phyloP scores from a whole-genome alignment of 2,888 invertebrate genomes.

The Coleophora deauratella region DNA sequence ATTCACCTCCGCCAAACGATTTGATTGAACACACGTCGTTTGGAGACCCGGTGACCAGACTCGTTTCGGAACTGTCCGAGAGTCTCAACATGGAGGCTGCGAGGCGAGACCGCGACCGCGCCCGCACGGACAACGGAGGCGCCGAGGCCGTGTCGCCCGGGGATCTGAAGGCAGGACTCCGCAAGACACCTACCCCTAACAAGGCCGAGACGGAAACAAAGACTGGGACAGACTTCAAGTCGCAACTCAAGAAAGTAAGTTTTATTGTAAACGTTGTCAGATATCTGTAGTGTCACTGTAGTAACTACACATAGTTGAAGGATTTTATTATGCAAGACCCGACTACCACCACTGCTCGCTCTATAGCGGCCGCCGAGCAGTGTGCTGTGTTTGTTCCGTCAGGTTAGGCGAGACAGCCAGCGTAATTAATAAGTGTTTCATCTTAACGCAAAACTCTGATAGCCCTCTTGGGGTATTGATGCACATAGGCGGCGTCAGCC shows the following conservation, averaged over 20 bases:
- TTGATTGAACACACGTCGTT: conserved; percentile 20
- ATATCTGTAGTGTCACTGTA: too few species aligned
- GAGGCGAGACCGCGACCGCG: conserved; percentile 37
- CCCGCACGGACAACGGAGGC: conserved; percentile 15
- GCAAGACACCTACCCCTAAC: conserved; percentile 48
- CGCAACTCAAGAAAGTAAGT: conserved; percentile 77
- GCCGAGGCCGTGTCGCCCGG: conserved; percentile 44
- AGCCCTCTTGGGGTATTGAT: too few species aligned
- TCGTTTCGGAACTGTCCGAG: conserved; percentile 89
- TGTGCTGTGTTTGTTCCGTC: too few species aligned
- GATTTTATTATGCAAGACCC: too few species aligned
- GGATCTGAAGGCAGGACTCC: conserved; percentile 69
- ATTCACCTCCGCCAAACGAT: conserved; percentile 48
- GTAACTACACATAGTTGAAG: too few species aligned
- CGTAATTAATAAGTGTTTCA: too few species aligned
- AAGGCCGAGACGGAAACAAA: conserved; percentile 35
- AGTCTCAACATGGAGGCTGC: conserved; percentile 80
- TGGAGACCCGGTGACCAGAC: conserved; percentile 84
- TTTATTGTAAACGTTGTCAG: too few species aligned
- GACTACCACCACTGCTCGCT: too few species aligned
- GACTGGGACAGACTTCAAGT: conserved; percentile 71
- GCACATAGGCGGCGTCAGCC: too few species aligned
- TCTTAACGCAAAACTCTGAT: too few species aligned
- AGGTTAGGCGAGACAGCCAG: too few species aligned
- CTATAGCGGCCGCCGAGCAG: too few species aligned